Base-by-base conservation (phyloP, 2,797 vertebrate species). In the Galagoides demidoff region DNA sequence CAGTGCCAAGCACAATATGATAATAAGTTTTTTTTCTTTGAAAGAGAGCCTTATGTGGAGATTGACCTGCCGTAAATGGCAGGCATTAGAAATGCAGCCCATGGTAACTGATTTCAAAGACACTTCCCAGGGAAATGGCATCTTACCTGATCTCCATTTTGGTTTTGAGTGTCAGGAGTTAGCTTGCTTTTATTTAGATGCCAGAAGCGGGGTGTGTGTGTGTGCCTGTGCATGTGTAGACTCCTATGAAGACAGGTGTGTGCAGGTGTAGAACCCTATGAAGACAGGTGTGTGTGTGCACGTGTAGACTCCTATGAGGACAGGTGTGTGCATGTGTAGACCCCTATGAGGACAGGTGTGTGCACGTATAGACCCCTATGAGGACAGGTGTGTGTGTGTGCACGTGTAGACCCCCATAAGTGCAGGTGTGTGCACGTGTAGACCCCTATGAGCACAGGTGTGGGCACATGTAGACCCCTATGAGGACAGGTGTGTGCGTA, bases 131-230 rank as follows among this genome's bases (percentile, higher is more conserved):
- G 34, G 61, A 88, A 94, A 68, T 49, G 7, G 23, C 57, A 59
- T 78, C 37, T 82, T 59, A 61, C 2, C 8, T 68, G 59, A 19
- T 74, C 34, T 81, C 27, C 34, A 52, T 57, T 85, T 13, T 83
- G 77, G 12, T 43, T 83, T 89, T 84, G 31, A 89, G 49, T 37
- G 13, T 85, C 22, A 52, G 43, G 29, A 73, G 14, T 87, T 66
- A 45, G 22, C 52, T 71, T 71, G 45, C 70, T 87, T 90, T 85
- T 22, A 31, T 90, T 96, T 25, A 94, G 52, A 70, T 90, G 66
- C 31, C n/a, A 88, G 23, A 0, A 70, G 16, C 29, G 59, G 39
- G 27, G 22, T 64, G 34, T 64, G 85, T 55, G 64, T 81, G 59
- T 86, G 37, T 76, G 29, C 63, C 27, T 89, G 59, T 70, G 22